Evolutionary conservation across 92 coral and sea anemone species (phyloP), one percentile per base, ranked within the genome.

Genomic region (Paragorgia papillata): DNA sequence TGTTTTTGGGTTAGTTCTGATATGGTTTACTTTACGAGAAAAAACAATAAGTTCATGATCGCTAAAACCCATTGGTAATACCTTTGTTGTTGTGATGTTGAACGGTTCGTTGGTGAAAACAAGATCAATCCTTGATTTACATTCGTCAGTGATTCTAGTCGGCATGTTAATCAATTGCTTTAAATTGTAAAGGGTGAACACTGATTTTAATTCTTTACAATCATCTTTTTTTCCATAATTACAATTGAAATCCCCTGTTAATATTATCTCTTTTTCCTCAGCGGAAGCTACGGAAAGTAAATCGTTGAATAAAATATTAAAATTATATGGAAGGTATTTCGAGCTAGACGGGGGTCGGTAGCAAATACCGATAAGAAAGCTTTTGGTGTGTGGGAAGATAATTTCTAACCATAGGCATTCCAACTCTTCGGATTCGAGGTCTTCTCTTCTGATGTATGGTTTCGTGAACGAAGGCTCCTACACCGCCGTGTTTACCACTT

Each of bases 291-390:
- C 43, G 10, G 1, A 7, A 5, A 64, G 34, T 12, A 25, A 21
- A 1, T 33, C 49, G 22, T 64, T 49, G 21, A 31, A 35, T 33
- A 12, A 15, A 37, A 2, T 12, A 37, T 64, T 64, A 64, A 64
- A 64, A 37, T 64, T 14, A 64, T 18, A 29, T 2, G 14, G 48
- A 15, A 21, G 21, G 19, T 64, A 64, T 1, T 35, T 64, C 3
- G 71, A 64, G 71, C 40, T 34, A 64, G 31, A 14, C 2, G 71
- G 71, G 15, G 71, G 71, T n/a, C 71, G 46, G 35, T 64, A 64
- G 22, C 31, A 17, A 25, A 31, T 64, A 33, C 71, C 71, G 18
- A 64, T 37, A 31, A 64, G 25, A 5, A 64, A 3, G 27, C 71
- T 9, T 64, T 21, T 61, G 10, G 71, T 7, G 18, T 64, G 7